Evolutionary conservation across 2,113 vertebrate species (phyloP).

Genomic region (Fukomys damarensis): DNA sequence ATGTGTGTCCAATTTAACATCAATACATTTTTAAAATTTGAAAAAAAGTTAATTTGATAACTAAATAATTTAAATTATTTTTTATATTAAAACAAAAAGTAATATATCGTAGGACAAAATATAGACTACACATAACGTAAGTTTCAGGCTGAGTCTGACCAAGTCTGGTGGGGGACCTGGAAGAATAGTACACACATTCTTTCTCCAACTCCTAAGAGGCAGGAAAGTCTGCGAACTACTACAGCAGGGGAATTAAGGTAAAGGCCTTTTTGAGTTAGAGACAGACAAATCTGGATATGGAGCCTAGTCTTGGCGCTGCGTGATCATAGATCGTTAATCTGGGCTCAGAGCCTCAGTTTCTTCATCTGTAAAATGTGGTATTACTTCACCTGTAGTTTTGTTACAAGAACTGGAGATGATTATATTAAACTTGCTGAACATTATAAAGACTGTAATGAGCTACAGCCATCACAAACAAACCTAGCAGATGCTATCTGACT

Average conservation of each 20-base stretch:
- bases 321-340: not conserved
- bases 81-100: conserved; percentile 44
- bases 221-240: not conserved
- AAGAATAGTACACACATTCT: not conserved
- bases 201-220: not conserved
- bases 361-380: not conserved
- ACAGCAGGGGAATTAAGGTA: not conserved
- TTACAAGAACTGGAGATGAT: not conserved
- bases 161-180: not conserved
- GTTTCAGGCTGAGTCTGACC: not conserved
- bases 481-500: not conserved
- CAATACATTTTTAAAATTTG: not conserved
- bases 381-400: not conserved
- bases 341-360: conserved; percentile 2
- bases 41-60: conserved; percentile 32
- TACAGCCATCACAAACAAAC: not conserved
- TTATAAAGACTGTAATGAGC: not conserved
- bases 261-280: not conserved
- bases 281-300: not conserved
- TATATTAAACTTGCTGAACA: not conserved
- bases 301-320: not conserved
- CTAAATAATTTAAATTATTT: not conserved
- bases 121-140: not conserved
- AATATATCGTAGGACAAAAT: not conserved
- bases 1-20: not conserved